phyloP scores from a whole-genome alignment of 2,888 invertebrate genomes.

The Ornithoptera alexandrae region DNA sequence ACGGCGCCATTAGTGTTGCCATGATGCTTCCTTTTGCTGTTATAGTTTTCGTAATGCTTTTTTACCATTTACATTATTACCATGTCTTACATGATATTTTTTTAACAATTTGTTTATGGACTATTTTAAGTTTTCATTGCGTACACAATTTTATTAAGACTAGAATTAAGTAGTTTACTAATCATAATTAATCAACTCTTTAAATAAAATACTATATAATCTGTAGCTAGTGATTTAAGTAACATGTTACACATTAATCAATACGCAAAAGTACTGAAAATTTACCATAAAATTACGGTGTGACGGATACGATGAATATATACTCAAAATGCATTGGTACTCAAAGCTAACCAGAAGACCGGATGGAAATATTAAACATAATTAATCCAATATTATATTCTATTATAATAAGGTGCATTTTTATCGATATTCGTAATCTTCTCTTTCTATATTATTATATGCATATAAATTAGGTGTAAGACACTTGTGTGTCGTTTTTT shows the following conservation, averaged over 20 bases:
- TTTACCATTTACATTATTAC: conserved; percentile 67
- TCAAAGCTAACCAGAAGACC: conserved; percentile 36
- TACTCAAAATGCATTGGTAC: conserved; percentile 38
- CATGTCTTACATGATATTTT: conserved; percentile 48
- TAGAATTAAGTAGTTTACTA: conserved; percentile 65
- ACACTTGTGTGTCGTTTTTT: conserved; percentile 65
- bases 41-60: conserved; percentile 63
- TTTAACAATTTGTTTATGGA: conserved; percentile 49
- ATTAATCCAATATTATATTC: conserved; percentile 50
- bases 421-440: conserved; percentile 73
- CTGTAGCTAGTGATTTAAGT: conserved; percentile 63
- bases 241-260: conserved; percentile 50
- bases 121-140: conserved; percentile 70
- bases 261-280: conserved; percentile 34
- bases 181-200: conserved; percentile 63
- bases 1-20: conserved; percentile 50
- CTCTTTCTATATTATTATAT: conserved; percentile 66
- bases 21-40: conserved; percentile 74
- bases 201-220: conserved; percentile 68
- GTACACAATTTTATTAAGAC: conserved; percentile 64
- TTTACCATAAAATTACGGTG: conserved; percentile 19
- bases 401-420: conserved; percentile 73
- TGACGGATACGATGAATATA: conserved; percentile 21
- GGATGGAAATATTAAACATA: conserved; percentile 55
- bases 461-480: conserved; percentile 67